phyloP scores from a whole-genome alignment of 2,888 invertebrate genomes.

The Merodon equestris region DNA sequence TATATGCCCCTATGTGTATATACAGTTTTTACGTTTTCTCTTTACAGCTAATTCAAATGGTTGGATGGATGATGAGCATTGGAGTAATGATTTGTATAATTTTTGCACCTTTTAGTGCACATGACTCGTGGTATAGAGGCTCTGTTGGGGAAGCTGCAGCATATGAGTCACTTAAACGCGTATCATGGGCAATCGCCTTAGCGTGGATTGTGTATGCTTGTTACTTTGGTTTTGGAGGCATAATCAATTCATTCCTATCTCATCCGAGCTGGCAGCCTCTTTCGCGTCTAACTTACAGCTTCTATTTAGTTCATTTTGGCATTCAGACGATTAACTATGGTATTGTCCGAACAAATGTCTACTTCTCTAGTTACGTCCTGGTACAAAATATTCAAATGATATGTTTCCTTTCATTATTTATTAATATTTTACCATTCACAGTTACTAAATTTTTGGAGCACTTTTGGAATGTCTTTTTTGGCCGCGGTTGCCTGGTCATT shows the following conservation, averaged over 20 bases:
- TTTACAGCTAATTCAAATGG: slow-evolving; percentile 20
- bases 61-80: slow-evolving; percentile 59
- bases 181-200: slow-evolving; percentile 63
- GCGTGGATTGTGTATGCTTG: slow-evolving; percentile 70
- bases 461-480: slow-evolving; percentile 48
- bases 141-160: slow-evolving; percentile 51
- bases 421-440: background rate
- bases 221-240: slow-evolving; percentile 64
- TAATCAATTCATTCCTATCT: slow-evolving; percentile 63
- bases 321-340: background rate
- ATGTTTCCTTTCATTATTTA: background rate
- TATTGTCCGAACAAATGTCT: background rate
- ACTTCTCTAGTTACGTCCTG: slow-evolving; percentile 37
- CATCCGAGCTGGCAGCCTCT: slow-evolving; percentile 66
- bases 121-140: background rate
- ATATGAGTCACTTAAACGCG: slow-evolving; percentile 58
- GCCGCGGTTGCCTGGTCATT: slow-evolving; percentile 55
- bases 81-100: slow-evolving; percentile 38
- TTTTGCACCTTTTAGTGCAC: slow-evolving; percentile 53
- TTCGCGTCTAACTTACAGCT: slow-evolving; percentile 52
- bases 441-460: slow-evolving; percentile 40
- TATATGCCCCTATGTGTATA: background rate
- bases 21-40: background rate
- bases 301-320: background rate
- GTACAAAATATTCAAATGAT: background rate